Evolutionary conservation across 2,888 invertebrate genomes (phyloP).

Genomic region (Xestia c-nigrum): DNA sequence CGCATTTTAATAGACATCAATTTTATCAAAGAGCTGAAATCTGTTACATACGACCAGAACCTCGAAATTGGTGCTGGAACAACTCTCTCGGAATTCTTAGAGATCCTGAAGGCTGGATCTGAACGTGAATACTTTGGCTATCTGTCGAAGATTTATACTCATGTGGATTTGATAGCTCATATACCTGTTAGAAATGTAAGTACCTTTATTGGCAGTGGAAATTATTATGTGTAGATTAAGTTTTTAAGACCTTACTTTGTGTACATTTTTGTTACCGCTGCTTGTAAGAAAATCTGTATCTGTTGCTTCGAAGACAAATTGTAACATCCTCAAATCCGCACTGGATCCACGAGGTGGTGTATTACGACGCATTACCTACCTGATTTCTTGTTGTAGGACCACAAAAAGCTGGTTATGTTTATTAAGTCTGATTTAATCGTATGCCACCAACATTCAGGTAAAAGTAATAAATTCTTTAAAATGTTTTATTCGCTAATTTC

Average conservation of each 20-base stretch:
- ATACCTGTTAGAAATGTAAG: conserved; percentile 93
- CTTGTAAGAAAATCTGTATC: neutral
- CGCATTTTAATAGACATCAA: conserved; percentile 91
- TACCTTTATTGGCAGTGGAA: conserved; percentile 4
- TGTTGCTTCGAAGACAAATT: neutral
- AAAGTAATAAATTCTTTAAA: neutral
- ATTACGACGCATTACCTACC: neutral
- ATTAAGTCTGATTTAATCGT: neutral
- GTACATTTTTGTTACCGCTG: neutral
- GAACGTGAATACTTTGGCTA: conserved; percentile 88
- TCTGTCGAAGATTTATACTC: conserved; percentile 89
- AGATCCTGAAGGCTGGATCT: conserved; percentile 79
- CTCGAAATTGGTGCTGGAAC: conserved; percentile 90
- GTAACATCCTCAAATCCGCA: neutral
- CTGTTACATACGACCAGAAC: conserved; percentile 77
- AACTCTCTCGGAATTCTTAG: conserved; percentile 88
- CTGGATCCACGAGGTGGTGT: neutral
- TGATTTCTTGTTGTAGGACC: neutral
- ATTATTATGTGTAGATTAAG: neutral
- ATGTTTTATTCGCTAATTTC: conserved; percentile 41
- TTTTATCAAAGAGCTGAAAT: conserved; percentile 89
- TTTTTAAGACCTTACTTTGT: neutral
- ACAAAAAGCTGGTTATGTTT: neutral
- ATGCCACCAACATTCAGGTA: neutral
- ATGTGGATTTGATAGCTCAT: conserved; percentile 92